Evolutionary conservation across 2,888 invertebrate genomes (phyloP), one percentile per base, ranked within the genome.

Genomic region (Sinopyrophorus schimmeli): DNA sequence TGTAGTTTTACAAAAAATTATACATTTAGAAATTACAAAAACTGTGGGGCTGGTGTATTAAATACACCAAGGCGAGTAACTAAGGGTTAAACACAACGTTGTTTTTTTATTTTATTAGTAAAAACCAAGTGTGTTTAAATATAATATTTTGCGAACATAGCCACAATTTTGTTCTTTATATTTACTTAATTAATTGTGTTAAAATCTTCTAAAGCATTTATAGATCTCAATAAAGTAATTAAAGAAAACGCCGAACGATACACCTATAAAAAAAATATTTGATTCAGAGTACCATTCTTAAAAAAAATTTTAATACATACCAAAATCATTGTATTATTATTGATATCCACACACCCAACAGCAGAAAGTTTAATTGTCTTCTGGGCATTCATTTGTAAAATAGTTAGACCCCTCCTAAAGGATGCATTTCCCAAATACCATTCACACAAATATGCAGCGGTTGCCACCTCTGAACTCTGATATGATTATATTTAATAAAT

Each of bases 261-360:
- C n/a, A 39, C 28, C 39, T 39, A 11, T 28, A 39, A 39, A 34
- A 17, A 43, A 32, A 12, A n/a, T 2, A n/a, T n/a, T n/a, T n/a
- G n/a, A n/a, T n/a, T n/a, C n/a, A n/a, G n/a, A n/a, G n/a, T n/a
- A n/a, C n/a, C n/a, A n/a, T n/a, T n/a, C n/a, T n/a, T n/a, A n/a
- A n/a, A n/a, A n/a, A n/a, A n/a, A n/a, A n/a, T 9, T 10, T 3
- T 9, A 7, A 31, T 31, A 31, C 34, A 11, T 38, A 51, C 54
- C 54, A 42, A 40, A 7, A 49, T 34, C 9, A 47, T 40, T 17
- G 39, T 39, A n/a, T 38, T 35, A 9, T 55, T 52, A 6, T 55
- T 55, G 3, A 55, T 20, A n/a, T 32, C 23, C 1, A 48, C 16
- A 6, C 47, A 38, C 0, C 51, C 46, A 20, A 31, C 17, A 4